phyloP scores from a whole-genome alignment of 2,113 vertebrate species.

The Ginglymostoma cirratum region DNA sequence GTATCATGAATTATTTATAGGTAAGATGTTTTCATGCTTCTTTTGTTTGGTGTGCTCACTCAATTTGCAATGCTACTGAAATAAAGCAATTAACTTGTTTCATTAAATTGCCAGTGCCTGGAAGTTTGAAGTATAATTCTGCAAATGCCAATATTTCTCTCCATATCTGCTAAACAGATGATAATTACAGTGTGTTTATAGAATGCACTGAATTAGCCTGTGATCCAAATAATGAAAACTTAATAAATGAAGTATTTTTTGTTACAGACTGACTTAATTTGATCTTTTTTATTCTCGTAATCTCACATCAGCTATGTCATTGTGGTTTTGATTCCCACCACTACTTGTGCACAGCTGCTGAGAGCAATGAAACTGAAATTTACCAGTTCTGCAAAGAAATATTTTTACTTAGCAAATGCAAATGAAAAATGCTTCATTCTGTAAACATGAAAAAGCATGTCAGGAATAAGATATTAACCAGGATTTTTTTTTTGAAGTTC shows the following conservation, averaged over 20 bases:
- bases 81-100: background rate
- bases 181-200: background rate
- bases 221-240: background rate
- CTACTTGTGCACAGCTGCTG: background rate
- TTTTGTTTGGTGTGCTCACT: background rate
- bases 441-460: background rate
- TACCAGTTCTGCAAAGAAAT: background rate
- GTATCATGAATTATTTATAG: background rate
- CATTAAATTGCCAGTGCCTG: background rate
- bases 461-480: background rate
- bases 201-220: background rate
- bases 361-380: background rate
- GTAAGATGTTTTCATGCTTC: background rate
- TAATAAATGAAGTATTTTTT: background rate
- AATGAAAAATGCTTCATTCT: background rate
- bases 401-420: background rate
- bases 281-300: background rate
- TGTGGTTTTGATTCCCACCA: background rate
- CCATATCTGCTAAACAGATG: background rate
- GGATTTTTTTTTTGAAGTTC: background rate
- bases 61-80: background rate
- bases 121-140: background rate
- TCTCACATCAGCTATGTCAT: background rate
- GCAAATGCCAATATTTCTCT: background rate
- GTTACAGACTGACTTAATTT: background rate